Conservation (phyloP, 2,888 invertebrate genomes). For the Peribatodes rhomboidaria region DNA sequence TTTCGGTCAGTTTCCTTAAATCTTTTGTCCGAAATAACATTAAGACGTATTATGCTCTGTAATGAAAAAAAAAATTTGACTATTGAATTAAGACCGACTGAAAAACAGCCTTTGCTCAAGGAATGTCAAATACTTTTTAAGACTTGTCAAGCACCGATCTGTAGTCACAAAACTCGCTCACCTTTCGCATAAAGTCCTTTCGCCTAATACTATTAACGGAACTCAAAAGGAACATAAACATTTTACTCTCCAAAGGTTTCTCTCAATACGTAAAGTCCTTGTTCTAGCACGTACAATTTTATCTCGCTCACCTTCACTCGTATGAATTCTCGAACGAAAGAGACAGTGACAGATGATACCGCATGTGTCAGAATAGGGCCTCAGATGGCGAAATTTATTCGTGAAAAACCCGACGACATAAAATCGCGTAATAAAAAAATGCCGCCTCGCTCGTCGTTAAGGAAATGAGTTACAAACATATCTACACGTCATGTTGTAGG, state of each 20-base stretch:
- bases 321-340: too few relatives aligned
- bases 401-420: slow-evolving; percentile 52
- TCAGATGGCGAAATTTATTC: slow-evolving; percentile 45
- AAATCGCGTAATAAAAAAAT: slow-evolving; percentile 58
- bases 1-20: too few relatives aligned
- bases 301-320: too few relatives aligned
- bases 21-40: too few relatives aligned
- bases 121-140: slow-evolving; percentile 18
- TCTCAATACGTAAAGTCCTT: too few relatives aligned
- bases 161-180: slow-evolving; percentile 29
- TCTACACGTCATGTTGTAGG: slow-evolving; percentile 40
- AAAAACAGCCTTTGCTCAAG: not conserved
- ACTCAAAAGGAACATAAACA: slow-evolving; percentile 38
- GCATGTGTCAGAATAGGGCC: too few relatives aligned
- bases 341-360: too few relatives aligned
- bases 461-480: slow-evolving; percentile 67
- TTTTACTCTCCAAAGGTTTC: slow-evolving; percentile 41
- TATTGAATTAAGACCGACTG: not conserved
- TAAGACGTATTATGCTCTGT: too few relatives aligned
- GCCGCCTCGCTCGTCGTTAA: slow-evolving; percentile 65
- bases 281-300: too few relatives aligned
- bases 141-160: slow-evolving; percentile 25
- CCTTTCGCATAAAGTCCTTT: slow-evolving; percentile 29
- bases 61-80: not conserved
- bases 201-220: slow-evolving; percentile 36